Evolutionary conservation across 2,113 vertebrate genomes (phyloP).

Genomic region (Gavialis gangeticus): DNA sequence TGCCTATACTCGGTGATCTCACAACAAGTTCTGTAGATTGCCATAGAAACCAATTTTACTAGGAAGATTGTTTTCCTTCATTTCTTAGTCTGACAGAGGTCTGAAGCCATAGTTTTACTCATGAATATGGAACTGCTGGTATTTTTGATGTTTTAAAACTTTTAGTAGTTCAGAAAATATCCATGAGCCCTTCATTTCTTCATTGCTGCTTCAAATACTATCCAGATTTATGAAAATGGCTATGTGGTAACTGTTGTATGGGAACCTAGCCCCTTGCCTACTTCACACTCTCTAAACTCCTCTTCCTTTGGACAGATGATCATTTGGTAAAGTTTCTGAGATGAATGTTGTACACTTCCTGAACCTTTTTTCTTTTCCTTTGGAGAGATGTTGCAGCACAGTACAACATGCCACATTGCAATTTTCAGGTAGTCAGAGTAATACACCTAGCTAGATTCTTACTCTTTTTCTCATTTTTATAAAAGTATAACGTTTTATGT

Average conservation of each 20-base stretch:
- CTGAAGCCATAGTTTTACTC: neutral
- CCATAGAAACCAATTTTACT: neutral
- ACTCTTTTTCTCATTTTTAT: neutral
- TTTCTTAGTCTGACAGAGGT: neutral
- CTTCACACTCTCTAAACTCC: neutral
- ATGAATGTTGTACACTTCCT: neutral
- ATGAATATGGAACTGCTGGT: neutral
- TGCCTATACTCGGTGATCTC: too few relatives aligned
- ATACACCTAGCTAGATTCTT: neutral
- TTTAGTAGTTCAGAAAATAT: neutral
- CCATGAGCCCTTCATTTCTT: constrained; percentile 13
- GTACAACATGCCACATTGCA: too few relatives aligned
- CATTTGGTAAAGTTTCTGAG: neutral
- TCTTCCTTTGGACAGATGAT: neutral
- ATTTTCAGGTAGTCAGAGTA: neutral
- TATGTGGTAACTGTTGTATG: neutral
- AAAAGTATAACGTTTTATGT: neutral
- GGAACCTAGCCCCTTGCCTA: neutral
- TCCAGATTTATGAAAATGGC: neutral
- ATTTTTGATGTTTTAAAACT: neutral
- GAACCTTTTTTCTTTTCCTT: neutral
- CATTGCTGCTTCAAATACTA: neutral
- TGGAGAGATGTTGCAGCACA: neutral
- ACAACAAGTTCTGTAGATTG: too few relatives aligned
- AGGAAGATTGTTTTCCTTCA: neutral